These are phyloP conservation scores for Barbus barbus DNA, from an alignment of 2,113 vertebrate genomes.

Conservation along the genomic window DNA sequence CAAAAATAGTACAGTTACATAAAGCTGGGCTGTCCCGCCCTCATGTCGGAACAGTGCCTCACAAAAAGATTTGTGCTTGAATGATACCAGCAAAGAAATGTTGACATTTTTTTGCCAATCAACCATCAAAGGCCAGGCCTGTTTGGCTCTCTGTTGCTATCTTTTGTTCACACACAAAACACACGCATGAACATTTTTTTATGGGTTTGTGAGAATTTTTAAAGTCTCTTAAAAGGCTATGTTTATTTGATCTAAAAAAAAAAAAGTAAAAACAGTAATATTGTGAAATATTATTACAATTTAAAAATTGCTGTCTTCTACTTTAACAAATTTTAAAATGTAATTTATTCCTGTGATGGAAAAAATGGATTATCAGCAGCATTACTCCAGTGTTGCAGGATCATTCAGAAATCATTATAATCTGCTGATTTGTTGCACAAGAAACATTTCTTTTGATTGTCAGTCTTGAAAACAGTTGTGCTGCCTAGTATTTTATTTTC, in stretches of 20 bases:
- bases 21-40: conserved; percentile 4
- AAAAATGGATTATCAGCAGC: background rate
- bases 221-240: background rate
- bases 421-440: no score
- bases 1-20: conserved; percentile 47
- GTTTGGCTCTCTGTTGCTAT: conserved; percentile 27
- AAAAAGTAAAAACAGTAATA: background rate
- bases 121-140: conserved; percentile 53
- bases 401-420: no score
- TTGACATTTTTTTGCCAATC: conserved; percentile 56
- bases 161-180: conserved; percentile 39
- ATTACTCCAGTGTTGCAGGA: background rate
- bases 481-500: no score
- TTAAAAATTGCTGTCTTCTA: background rate
- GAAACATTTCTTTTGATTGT: no score
- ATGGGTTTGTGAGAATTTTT: background rate
- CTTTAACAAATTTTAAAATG: background rate
- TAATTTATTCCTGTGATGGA: background rate
- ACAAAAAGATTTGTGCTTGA: conserved; percentile 43
- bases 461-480: no score
- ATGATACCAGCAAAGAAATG: conserved; percentile 49
- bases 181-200: background rate
- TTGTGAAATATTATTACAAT: background rate
- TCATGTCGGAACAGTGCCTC: conserved; percentile 41
- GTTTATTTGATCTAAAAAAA: background rate